Conservation (phyloP, 2,888 invertebrate species). For the Sphaeridia pumilis region DNA sequence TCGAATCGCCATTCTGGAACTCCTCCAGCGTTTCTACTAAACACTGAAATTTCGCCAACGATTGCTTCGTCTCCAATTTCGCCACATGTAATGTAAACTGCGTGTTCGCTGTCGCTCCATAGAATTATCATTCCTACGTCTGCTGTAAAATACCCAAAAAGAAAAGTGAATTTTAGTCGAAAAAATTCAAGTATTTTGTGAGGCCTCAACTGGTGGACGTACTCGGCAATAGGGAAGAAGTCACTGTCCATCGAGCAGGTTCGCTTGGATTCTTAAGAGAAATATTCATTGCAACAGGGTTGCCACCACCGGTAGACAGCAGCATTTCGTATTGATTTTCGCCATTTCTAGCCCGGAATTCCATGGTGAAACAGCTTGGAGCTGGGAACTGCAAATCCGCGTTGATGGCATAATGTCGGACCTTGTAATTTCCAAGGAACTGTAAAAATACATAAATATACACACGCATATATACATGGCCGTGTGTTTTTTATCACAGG, state of each 20-base stretch:
- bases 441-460: neutral
- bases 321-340: neutral
- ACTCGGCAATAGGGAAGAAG: neutral
- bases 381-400: no score
- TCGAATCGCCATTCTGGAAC: no score
- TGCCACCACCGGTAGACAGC: neutral
- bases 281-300: neutral
- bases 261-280: neutral
- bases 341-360: neutral
- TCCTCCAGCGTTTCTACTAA: neutral
- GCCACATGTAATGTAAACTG: neutral
- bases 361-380: neutral
- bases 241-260: neutral
- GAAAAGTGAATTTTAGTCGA: no score
- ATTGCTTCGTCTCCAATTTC: neutral
- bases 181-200: no score
- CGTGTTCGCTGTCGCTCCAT: neutral
- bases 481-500: no score
- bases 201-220: neutral
- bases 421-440: neutral
- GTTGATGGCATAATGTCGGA: neutral
- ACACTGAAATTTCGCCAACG: neutral
- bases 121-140: neutral
- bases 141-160: neutral
- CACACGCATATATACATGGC: no score